These are phyloP conservation scores for Scaptomyza reducta DNA, from an alignment of 2,888 invertebrate genomes.

Conservation along the genomic window DNA sequence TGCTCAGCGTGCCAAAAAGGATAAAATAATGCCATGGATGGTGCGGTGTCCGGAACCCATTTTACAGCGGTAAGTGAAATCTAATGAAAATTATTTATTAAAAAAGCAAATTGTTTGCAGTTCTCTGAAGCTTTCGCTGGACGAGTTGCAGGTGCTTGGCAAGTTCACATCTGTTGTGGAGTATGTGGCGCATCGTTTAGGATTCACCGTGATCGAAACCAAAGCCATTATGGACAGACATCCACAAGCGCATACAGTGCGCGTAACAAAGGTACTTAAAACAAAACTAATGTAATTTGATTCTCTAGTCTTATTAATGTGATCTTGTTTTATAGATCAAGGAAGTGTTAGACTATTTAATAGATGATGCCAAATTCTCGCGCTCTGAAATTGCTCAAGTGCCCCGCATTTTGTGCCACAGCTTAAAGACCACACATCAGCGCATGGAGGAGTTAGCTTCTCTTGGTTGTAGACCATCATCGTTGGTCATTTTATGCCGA, in stretches of 20 bases:
- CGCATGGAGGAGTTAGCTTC: slow-evolving; percentile 85
- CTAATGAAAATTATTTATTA: too few species aligned
- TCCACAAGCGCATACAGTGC: slow-evolving; percentile 85
- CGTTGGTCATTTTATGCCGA: slow-evolving; percentile 86
- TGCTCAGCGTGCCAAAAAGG: slow-evolving; percentile 85
- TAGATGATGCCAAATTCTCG: slow-evolving; percentile 85
- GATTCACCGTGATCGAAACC: slow-evolving; percentile 84
- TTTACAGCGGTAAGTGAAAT: slow-evolving; percentile 85
- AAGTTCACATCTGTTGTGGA: slow-evolving; percentile 85
- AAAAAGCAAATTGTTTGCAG: slow-evolving; percentile 56
- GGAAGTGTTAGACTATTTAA: slow-evolving; percentile 86
- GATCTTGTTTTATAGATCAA: slow-evolving; percentile 84
- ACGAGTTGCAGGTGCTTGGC: slow-evolving; percentile 85
- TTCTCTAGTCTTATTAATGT: background rate
- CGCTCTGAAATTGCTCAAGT: slow-evolving; percentile 86
- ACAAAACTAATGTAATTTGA: background rate
- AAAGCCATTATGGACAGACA: slow-evolving; percentile 85
- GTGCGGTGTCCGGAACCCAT: slow-evolving; percentile 86
- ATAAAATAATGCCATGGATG: slow-evolving; percentile 88
- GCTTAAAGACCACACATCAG: slow-evolving; percentile 86
- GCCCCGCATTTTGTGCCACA: slow-evolving; percentile 86
- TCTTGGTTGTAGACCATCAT: slow-evolving; percentile 85
- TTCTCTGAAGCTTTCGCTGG: slow-evolving; percentile 79
- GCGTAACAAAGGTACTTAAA: slow-evolving; percentile 85
- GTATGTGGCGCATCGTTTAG: slow-evolving; percentile 86